Evolutionary conservation across 2,797 vertebrate species (phyloP).

Genomic region (Darevskia nairensis): DNA sequence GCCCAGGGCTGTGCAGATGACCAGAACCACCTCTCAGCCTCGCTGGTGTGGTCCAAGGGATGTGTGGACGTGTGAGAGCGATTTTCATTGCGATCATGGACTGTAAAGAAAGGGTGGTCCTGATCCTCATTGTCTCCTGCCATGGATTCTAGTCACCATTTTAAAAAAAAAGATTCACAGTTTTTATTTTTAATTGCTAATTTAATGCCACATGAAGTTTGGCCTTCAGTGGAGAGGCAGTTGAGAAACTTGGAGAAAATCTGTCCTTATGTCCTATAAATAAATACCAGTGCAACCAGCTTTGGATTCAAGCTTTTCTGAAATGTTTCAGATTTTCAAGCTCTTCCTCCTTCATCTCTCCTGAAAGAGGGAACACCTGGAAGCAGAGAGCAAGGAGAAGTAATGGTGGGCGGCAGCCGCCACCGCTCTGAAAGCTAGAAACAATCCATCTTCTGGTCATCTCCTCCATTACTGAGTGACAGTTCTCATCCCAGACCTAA

Average conservation of each 20-base stretch:
- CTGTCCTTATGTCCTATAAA: neutral
- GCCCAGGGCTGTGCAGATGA: too few species aligned
- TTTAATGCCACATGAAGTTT: neutral
- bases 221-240: neutral
- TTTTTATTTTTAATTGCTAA: neutral
- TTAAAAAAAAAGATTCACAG: neutral
- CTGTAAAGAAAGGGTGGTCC: too few species aligned
- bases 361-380: neutral
- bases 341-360: neutral
- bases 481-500: conserved; percentile 19
- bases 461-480: conserved; percentile 12
- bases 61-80: too few species aligned
- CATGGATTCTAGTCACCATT: neutral
- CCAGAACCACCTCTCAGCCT: too few species aligned
- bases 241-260: neutral
- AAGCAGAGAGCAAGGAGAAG: neutral
- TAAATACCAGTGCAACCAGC: neutral
- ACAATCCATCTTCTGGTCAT: neutral
- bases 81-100: too few species aligned
- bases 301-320: neutral
- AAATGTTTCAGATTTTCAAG: neutral
- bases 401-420: neutral
- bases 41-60: too few species aligned
- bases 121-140: neutral
- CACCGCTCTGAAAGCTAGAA: neutral